phyloP scores from a whole-genome alignment of 2,797 vertebrate species.

The Potorous gilbertii region DNA sequence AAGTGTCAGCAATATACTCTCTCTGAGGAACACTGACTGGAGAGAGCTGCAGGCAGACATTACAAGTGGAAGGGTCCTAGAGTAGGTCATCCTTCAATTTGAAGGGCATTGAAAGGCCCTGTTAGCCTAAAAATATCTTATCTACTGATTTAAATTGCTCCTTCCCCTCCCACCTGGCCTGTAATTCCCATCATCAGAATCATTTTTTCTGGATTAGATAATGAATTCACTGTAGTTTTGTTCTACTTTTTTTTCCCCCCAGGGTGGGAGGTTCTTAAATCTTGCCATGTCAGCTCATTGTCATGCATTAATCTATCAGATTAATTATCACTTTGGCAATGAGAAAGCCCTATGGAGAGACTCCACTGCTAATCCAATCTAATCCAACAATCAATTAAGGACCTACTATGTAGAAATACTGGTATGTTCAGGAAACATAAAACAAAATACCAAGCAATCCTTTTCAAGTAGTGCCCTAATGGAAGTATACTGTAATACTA shows the following conservation, averaged over 20 bases:
- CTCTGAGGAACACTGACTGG: slow-evolving; percentile 73
- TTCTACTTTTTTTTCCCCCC: too few relatives aligned
- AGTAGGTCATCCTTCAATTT: slow-evolving; percentile 66
- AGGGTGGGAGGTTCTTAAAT: slow-evolving; percentile 6
- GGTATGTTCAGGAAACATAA: background rate
- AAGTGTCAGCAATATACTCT: slow-evolving; percentile 84
- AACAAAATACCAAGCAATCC: background rate
- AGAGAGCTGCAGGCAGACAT: slow-evolving; percentile 61
- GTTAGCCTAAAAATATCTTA: slow-evolving; percentile 49
- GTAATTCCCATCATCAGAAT: slow-evolving; percentile 49
- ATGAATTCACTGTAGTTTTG: slow-evolving; percentile 11
- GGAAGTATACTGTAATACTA: background rate
- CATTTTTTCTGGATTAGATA: slow-evolving; percentile 33
- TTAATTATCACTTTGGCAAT: background rate
- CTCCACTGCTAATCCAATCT: background rate
- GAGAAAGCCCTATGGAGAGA: background rate
- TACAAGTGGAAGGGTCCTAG: slow-evolving; percentile 49
- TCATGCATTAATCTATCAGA: background rate
- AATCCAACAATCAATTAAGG: slow-evolving; percentile 65
- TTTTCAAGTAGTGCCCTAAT: background rate
- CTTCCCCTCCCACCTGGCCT: slow-evolving; percentile 18
- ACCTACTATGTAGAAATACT: background rate
- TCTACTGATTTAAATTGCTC: slow-evolving; percentile 5
- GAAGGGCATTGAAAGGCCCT: slow-evolving; percentile 50
- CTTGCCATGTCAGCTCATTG: slow-evolving; percentile 26